Base-by-base conservation (phyloP, 1,140 invertebrate genomes). In the Coptotermes formosanus region DNA sequence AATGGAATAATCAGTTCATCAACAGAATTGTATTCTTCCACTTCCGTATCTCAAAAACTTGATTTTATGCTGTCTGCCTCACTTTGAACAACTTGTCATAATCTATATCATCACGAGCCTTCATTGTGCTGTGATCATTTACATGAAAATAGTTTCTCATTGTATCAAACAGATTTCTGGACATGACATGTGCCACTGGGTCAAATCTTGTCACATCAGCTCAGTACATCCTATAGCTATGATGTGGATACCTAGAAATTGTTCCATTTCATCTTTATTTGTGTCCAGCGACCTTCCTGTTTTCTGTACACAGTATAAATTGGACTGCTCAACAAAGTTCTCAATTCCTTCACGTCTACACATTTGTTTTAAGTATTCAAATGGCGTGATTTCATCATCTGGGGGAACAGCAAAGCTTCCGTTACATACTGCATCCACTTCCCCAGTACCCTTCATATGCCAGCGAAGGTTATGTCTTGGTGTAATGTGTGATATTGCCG, bases 11-110 rank as follows among this genome's bases (percentile, higher is more conserved):
- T 90, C 38, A 86, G 86, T 86, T 90, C 89, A 86, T 90, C 87
- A 6, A 90, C 87, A 89, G 85, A 89, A 88, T 87, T 88, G 81
- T 90, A 88, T 82, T 91, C 89, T 88, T 90, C 89, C 85, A 87
- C 88, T 87, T 88, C 82, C 75, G 88, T 85, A 87, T 86, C 89
- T 16, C 88, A 32, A 84, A 90, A 89, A 84, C 82, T 88, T 69
- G 88, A 86, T 82, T 89, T 59, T 44, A 87, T 44, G 30, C 45
- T 69, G 69, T 85, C 64, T 2, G 86, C 25, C 87, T 55, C 23
- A 88, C 82, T 87, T 88, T 87, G 84, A 86, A 88, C 11, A 88
- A 59, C 81, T 64, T 84, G 64, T 87, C 75, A 84, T 87, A 82
- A 16, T 84, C 30, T 19, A 82, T 52, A 64, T 88, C 59, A 82